phyloP scores from a whole-genome alignment of 2,113 vertebrate species.

The Struthidea cinerea region DNA sequence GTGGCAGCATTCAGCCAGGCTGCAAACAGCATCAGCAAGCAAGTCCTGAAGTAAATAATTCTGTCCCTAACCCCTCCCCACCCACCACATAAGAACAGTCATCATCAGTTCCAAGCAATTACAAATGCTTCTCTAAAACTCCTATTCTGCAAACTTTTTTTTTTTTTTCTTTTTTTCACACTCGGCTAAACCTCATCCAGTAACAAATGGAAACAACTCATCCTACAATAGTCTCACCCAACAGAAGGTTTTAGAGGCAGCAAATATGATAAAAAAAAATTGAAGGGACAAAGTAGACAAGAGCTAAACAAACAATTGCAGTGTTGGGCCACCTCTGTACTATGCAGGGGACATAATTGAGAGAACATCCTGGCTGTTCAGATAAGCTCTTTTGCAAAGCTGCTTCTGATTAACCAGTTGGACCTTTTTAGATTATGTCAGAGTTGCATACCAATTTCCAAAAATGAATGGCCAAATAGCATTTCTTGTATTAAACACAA shows the following conservation, averaged over 20 bases:
- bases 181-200: neutral
- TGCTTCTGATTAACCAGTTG: neutral
- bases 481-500: neutral
- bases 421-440: neutral
- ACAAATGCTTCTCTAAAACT: neutral
- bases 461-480: neutral
- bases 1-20: neutral
- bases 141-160: neutral
- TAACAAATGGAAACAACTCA: neutral
- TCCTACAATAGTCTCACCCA: neutral
- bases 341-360: neutral
- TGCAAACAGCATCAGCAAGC: neutral
- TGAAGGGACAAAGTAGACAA: neutral
- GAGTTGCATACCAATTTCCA: neutral
- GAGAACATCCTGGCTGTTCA: neutral
- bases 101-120: neutral
- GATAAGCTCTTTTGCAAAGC: neutral
- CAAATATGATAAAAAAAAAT: neutral
- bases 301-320: neutral
- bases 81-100: neutral
- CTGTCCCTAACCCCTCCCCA: neutral
- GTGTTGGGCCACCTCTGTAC: neutral
- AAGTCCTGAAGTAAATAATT: neutral
- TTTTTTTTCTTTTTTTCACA: neutral
- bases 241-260: neutral